These are phyloP conservation scores for Elysia crispata DNA, from an alignment of 2,888 invertebrate species.

Conservation along the genomic window DNA sequence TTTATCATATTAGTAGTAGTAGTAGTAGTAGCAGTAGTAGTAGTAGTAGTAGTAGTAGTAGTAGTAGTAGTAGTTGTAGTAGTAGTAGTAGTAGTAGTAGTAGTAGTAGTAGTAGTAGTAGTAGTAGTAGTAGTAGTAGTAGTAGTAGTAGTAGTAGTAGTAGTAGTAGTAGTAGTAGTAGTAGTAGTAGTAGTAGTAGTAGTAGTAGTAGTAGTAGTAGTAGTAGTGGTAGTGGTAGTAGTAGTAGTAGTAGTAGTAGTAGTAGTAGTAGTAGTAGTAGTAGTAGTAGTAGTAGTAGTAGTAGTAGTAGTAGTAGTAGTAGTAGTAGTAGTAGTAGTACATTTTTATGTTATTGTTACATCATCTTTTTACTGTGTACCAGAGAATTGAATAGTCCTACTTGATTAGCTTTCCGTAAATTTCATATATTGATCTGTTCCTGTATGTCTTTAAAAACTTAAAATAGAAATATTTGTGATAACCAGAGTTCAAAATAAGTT, in stretches of 20 bases:
- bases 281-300: conserved; percentile 9
- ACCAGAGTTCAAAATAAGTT: too few species aligned
- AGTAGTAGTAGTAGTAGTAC: background rate
- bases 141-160: conserved; percentile 9
- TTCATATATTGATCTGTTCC: too few species aligned
- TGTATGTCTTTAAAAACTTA: too few species aligned
- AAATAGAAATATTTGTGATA: too few species aligned
- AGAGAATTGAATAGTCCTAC: too few species aligned
- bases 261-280: conserved; percentile 9
- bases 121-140: conserved; percentile 9
- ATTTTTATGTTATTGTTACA: background rate
- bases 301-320: conserved; percentile 9
- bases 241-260: conserved; percentile 1
- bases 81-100: conserved; percentile 9
- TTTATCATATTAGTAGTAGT: too few species aligned
- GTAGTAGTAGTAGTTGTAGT: background rate
- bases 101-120: conserved; percentile 9
- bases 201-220: conserved; percentile 4
- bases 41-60: background rate
- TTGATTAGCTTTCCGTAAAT: too few species aligned
- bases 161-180: conserved; percentile 9
- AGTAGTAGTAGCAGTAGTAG: too few species aligned
- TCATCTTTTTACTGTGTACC: too few species aligned
- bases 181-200: conserved; percentile 9
- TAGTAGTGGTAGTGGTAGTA: background rate